Evolutionary conservation across 2,797 vertebrate species (phyloP).

Genomic region (Tolypeutes matacus): DNA sequence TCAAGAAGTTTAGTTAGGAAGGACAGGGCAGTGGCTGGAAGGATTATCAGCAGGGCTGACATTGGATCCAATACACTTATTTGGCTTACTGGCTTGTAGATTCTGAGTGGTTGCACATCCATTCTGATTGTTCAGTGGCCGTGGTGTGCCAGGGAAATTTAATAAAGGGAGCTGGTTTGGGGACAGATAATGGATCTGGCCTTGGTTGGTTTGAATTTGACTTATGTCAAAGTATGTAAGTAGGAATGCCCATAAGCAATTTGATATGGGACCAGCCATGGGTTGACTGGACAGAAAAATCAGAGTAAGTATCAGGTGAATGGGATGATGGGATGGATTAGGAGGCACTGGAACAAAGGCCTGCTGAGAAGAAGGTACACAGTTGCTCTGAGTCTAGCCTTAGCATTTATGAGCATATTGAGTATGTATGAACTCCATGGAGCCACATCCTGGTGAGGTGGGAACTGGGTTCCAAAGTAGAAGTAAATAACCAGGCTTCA

Average conservation of each 20-base stretch:
- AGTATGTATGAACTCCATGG: neutral
- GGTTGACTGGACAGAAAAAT: neutral
- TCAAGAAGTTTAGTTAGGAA: neutral
- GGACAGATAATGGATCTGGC: neutral
- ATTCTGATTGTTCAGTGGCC: neutral
- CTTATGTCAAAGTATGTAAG: neutral
- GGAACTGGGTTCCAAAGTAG: neutral
- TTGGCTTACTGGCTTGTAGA: neutral
- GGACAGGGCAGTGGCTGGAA: neutral
- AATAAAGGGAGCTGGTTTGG: neutral
- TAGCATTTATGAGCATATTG: neutral
- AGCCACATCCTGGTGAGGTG: neutral
- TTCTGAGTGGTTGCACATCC: neutral
- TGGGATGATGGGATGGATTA: neutral
- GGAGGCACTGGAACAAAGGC: neutral
- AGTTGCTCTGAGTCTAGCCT: neutral
- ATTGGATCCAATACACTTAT: neutral
- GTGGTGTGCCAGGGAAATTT: neutral
- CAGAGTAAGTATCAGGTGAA: neutral
- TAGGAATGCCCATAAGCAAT: neutral
- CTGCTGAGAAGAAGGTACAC: neutral
- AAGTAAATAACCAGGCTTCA: neutral
- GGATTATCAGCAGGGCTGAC: neutral
- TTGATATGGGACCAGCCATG: neutral
- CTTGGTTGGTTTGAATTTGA: conserved; percentile 20